A percentile compares a stretch with the other conserved stretches of the same genome.
phyloP scores from a whole-genome alignment of 2,888 invertebrate genomes.

The Drosophila affinis region DNA sequence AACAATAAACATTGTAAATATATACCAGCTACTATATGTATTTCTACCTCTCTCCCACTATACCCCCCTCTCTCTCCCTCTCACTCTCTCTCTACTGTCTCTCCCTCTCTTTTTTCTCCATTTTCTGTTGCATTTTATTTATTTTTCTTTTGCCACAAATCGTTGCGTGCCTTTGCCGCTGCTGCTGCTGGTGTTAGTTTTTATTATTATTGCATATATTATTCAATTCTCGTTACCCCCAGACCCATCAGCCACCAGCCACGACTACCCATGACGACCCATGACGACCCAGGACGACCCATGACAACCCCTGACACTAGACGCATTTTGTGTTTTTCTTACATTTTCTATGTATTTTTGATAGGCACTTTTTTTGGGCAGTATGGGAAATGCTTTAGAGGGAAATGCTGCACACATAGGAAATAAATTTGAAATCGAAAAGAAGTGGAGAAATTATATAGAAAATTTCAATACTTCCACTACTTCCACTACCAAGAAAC shows the following conservation, averaged over 20 bases:
- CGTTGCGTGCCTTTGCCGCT: constrained; percentile 5
- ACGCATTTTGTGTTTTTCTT: neutral
- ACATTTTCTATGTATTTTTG: neutral
- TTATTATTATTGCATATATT: constrained; percentile 67
- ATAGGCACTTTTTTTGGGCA: neutral
- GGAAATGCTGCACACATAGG: neutral
- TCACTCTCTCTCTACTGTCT: neutral
- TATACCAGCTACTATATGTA: constrained; percentile 37
- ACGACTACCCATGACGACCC: no score
- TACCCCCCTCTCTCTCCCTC: neutral
- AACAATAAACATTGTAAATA: constrained; percentile 79
- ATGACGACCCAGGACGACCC: neutral
- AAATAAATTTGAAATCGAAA: neutral
- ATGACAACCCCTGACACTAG: neutral
- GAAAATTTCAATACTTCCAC: rapidly evolving
- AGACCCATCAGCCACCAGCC: no score
- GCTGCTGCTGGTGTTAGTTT: constrained; percentile 59
- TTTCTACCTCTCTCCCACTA: constrained; percentile 32
- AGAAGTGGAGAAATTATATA: neutral
- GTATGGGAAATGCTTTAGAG: neutral
- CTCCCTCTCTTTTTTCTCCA: neutral
- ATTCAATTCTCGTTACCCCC: constrained; percentile 55
- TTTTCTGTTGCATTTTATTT: constrained; percentile 24
- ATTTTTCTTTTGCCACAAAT: constrained; percentile 17
- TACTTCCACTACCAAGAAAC: no score